Evolutionary conservation across 2,797 vertebrate species (phyloP).

Genomic region (Streptopelia turtur): DNA sequence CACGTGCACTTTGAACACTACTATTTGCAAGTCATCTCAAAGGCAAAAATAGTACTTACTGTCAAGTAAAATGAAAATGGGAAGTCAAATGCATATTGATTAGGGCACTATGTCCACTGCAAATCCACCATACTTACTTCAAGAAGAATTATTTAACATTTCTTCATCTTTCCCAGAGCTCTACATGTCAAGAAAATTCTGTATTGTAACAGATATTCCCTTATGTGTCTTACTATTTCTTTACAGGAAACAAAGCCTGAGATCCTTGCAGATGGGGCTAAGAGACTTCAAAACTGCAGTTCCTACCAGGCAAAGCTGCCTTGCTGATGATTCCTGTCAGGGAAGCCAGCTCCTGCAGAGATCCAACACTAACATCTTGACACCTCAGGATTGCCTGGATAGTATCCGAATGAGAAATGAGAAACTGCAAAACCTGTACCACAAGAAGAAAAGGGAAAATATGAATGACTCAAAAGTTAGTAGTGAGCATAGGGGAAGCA

Average conservation of each 20-base stretch:
- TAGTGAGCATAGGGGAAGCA: not conserved
- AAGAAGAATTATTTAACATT: not conserved
- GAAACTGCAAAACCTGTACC: conserved; percentile 92
- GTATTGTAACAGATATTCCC: not conserved
- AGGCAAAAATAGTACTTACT: not conserved
- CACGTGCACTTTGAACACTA: not conserved
- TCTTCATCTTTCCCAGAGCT: not conserved
- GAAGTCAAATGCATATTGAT: not conserved
- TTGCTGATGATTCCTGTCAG: conserved; percentile 98
- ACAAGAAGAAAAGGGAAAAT: not conserved
- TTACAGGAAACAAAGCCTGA: not conserved
- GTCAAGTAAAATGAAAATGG: not conserved
- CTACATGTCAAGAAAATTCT: not conserved
- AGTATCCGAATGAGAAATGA: conserved; percentile 94
- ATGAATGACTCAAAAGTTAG: not conserved
- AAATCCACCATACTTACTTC: not conserved
- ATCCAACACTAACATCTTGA: conserved; percentile 89
- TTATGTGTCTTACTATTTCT: not conserved
- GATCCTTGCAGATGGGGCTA: not conserved
- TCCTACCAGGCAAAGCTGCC: conserved; percentile 91
- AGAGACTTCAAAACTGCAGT: not conserved
- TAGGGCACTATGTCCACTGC: not conserved
- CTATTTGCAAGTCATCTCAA: not conserved
- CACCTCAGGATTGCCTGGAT: conserved; percentile 92
- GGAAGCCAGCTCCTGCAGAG: conserved; percentile 90